These are phyloP conservation scores for Ivindomyrus marchei DNA, from an alignment of 2,113 vertebrate genomes.

Conservation along the genomic window DNA sequence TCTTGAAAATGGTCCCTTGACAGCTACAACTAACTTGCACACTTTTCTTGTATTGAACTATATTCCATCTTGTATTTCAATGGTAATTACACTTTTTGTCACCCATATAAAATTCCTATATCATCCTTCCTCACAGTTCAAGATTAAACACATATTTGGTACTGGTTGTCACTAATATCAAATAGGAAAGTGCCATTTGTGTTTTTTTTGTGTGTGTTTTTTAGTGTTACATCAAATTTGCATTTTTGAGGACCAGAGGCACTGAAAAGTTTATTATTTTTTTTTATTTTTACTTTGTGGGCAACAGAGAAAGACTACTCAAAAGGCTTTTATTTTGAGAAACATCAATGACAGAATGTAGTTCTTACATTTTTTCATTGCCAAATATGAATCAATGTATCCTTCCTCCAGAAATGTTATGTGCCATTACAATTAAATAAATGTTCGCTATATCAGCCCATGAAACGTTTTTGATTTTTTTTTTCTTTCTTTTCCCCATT, in stretches of 20 bases:
- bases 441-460: slow-evolving; percentile 9
- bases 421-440: slow-evolving; percentile 42
- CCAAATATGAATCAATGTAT: slow-evolving; percentile 19
- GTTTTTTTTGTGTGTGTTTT: not conserved
- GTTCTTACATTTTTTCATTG: slow-evolving; percentile 10
- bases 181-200: not conserved
- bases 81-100: not conserved
- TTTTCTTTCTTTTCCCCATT: slow-evolving; percentile 5
- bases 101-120: not conserved
- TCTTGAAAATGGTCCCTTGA: not conserved
- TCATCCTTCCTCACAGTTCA: not conserved
- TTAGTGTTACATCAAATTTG: not conserved
- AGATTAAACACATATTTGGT: not conserved
- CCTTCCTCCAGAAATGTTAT: slow-evolving; percentile 17
- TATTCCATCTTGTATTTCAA: slow-evolving; percentile 2
- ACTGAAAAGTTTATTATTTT: not conserved
- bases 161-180: not conserved
- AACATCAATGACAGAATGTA: not conserved
- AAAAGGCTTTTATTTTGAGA: not conserved
- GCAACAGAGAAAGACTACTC: not conserved
- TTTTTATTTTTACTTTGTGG: not conserved
- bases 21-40: not conserved
- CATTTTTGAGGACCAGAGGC: slow-evolving; percentile 1
- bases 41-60: not conserved
- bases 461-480: slow-evolving; percentile 11